These are phyloP conservation scores for Sebastes paucispinis DNA, from an alignment of 2,797 vertebrate species.

Conservation along the genomic window DNA sequence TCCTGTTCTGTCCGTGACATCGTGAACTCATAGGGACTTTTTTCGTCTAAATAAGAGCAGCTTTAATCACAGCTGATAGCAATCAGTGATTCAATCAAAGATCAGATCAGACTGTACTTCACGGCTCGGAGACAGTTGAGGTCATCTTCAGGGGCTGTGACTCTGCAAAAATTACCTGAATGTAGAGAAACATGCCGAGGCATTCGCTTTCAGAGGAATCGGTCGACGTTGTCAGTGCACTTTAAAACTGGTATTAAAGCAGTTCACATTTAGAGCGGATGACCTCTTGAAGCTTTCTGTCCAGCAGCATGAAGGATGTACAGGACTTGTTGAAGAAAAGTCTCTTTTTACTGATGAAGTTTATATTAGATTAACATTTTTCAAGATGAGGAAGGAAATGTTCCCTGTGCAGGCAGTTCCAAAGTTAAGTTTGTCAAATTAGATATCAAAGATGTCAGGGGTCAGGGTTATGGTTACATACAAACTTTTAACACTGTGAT, in stretches of 20 bases:
- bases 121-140: neutral
- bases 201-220: neutral
- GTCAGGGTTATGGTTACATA: neutral
- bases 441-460: neutral
- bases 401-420: neutral
- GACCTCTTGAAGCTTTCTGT: neutral
- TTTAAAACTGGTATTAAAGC: neutral
- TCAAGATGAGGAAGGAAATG: neutral
- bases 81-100: slow-evolving; percentile 1
- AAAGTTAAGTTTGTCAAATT: neutral
- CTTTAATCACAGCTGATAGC: neutral
- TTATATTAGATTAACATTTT: neutral
- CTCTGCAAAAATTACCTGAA: neutral
- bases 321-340: neutral
- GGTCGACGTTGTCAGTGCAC: neutral
- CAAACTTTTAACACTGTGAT: neutral
- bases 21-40: neutral
- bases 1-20: neutral
- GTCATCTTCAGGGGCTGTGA: neutral
- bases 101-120: neutral
- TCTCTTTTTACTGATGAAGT: neutral
- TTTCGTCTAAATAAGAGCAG: neutral
- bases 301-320: neutral
- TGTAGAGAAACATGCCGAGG: neutral
- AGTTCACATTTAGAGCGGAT: neutral